Base-by-base conservation (phyloP, 2,797 vertebrate species). In the Fistularia tabacaria region DNA sequence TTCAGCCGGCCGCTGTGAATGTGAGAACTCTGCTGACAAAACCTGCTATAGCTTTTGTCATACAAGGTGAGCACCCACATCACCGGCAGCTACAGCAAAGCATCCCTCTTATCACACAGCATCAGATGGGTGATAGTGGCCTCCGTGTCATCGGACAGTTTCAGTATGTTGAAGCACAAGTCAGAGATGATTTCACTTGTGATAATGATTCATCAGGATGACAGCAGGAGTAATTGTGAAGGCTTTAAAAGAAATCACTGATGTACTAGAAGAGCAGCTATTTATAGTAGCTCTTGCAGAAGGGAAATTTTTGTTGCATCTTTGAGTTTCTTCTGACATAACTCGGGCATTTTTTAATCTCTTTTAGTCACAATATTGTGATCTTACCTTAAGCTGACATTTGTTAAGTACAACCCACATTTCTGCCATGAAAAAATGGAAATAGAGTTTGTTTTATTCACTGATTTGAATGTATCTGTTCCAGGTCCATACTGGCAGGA, bases 11-110 rank as follows among this genome's bases (percentile, higher is more conserved):
- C 89, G 95, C n/a, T 98, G 96, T 8, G 63, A 90, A 56, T 98
- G 96, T 67, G 64, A 46, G 0, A 68, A 79, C 36, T 39, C 72
- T 0, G 54, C 71, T 2, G 96, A 97, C 75, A 70, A 41, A 38
- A 46, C 79, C 73, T 98, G 95, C 71, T 73, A 72, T 40, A 57
- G 75, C 61, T 97, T 98, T 88, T 98, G 96, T 87, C 81, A 74
- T 7, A 42, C 72, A 74, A 90, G 87, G 90, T 91, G 57, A 88
- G 77, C 8, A 25, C 25, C 25, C 25, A 5, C 25, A 25, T 25
- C 25, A 5, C 25, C 25, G 5, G 25, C 25, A 25, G 25, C 25
- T 5, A 25, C 25, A 25, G 38, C n/a, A 51, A 54, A 57, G 45
- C 39, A 53, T 53, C 46, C n/a, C n/a, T 51, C 36, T 36, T 11